A percentile compares a stretch with the other conserved stretches of the same genome.
Conservation (phyloP, 2,888 invertebrate species). For the Xanthorhoe spadicearia region DNA sequence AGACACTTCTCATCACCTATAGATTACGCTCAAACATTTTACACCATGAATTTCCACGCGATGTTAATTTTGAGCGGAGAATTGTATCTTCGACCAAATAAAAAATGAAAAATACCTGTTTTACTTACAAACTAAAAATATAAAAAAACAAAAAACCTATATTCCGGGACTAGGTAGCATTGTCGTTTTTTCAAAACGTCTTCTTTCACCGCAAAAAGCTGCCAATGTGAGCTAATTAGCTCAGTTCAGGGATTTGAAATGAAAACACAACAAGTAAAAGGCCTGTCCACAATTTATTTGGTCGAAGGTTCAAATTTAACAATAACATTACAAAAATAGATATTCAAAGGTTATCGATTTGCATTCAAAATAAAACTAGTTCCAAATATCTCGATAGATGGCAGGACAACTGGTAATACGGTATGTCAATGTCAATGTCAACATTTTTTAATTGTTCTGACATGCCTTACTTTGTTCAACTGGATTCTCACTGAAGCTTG, state of each 20-base stretch:
- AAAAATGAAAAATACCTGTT: constrained; percentile 26
- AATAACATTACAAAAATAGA: constrained; percentile 35
- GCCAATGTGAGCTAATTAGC: constrained; percentile 17
- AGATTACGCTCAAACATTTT: constrained; percentile 7
- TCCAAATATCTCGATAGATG: too few relatives aligned
- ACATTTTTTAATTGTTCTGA: too few relatives aligned
- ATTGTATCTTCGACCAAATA: constrained; percentile 37
- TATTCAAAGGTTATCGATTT: too few relatives aligned
- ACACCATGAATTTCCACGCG: constrained; percentile 1
- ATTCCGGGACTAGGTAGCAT: background rate
- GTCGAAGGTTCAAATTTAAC: constrained; percentile 34
- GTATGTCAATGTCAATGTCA: too few relatives aligned
- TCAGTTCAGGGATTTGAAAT: constrained; percentile 24
- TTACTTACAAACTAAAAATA: constrained; percentile 19
- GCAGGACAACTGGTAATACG: too few relatives aligned
- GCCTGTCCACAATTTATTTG: constrained; percentile 34
- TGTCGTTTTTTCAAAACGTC: background rate
- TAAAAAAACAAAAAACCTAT: constrained; percentile 11
- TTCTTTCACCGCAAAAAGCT: constrained; percentile 20
- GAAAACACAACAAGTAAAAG: constrained; percentile 28
- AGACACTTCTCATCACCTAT: constrained; percentile 31
- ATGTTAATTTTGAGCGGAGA: constrained; percentile 12
- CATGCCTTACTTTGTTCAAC: too few relatives aligned
- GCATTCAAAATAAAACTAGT: too few relatives aligned
- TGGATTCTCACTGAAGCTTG: too few relatives aligned